phyloP scores from a whole-genome alignment of 2,888 invertebrate species.

The Mycalesis mineus region DNA sequence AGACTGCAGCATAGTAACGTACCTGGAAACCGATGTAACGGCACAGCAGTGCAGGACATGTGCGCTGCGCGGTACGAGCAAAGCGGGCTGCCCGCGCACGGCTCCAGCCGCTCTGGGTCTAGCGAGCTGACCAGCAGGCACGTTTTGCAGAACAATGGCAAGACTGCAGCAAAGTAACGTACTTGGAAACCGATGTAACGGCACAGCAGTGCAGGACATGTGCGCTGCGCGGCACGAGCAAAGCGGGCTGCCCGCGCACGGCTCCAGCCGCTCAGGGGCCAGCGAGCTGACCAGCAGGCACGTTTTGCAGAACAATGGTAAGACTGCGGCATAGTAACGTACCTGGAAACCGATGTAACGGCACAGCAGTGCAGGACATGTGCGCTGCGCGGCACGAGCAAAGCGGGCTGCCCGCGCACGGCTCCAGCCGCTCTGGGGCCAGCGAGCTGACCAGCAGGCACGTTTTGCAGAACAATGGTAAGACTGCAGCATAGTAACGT shows the following conservation, averaged over 20 bases:
- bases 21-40: slow-evolving; percentile 74
- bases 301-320: slow-evolving; percentile 54
- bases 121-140: slow-evolving; percentile 55
- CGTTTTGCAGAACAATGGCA: slow-evolving; percentile 54
- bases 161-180: slow-evolving; percentile 21
- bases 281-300: slow-evolving; percentile 63
- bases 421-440: slow-evolving; percentile 69
- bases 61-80: slow-evolving; percentile 83
- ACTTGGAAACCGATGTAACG: slow-evolving; percentile 81
- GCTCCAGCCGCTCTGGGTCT: slow-evolving; percentile 69
- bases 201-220: slow-evolving; percentile 84
- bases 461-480: slow-evolving; percentile 47
- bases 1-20: too few species aligned
- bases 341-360: slow-evolving; percentile 81
- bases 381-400: slow-evolving; percentile 83
- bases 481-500: slow-evolving; percentile 25
- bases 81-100: slow-evolving; percentile 83
- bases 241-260: slow-evolving; percentile 83
- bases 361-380: slow-evolving; percentile 84
- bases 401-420: slow-evolving; percentile 83
- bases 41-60: slow-evolving; percentile 84
- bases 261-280: slow-evolving; percentile 69
- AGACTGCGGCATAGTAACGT: slow-evolving; percentile 21
- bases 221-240: slow-evolving; percentile 83
- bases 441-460: slow-evolving; percentile 63